Percentiles rank a stretch among this genome's conserved stretches.
Conservation (phyloP, 2,113 vertebrate species). For the Urocolius indicus region DNA sequence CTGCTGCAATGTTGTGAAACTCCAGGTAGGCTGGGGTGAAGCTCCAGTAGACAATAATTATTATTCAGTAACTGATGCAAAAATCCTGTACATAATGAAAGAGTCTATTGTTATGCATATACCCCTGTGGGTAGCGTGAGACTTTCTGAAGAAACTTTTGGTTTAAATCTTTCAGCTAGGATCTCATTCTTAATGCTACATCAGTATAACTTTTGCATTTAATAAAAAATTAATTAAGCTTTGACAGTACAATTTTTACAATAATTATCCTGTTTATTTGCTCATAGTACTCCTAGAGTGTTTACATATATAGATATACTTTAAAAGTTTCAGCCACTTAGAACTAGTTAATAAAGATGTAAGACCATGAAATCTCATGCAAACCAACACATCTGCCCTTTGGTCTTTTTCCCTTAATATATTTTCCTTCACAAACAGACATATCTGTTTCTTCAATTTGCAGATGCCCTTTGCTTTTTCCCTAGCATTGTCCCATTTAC, state of each 20-base stretch:
- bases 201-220: background rate
- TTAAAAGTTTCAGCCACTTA: background rate
- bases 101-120: constrained; percentile 3
- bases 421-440: background rate
- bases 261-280: background rate
- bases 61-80: constrained; percentile 30
- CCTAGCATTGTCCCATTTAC: background rate
- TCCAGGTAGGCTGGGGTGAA: constrained; percentile 9
- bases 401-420: background rate
- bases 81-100: constrained; percentile 41
- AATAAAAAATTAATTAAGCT: background rate
- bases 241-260: background rate
- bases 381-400: background rate
- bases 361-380: background rate
- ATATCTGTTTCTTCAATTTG: background rate
- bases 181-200: background rate
- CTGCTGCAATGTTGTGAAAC: background rate
- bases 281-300: background rate
- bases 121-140: background rate
- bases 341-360: background rate
- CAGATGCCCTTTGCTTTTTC: background rate
- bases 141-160: constrained; percentile 22
- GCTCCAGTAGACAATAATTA: constrained; percentile 39
- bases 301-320: background rate
- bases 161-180: constrained; percentile 26